Conservation (phyloP, 2,113 vertebrate species). For the Marmota monax region DNA sequence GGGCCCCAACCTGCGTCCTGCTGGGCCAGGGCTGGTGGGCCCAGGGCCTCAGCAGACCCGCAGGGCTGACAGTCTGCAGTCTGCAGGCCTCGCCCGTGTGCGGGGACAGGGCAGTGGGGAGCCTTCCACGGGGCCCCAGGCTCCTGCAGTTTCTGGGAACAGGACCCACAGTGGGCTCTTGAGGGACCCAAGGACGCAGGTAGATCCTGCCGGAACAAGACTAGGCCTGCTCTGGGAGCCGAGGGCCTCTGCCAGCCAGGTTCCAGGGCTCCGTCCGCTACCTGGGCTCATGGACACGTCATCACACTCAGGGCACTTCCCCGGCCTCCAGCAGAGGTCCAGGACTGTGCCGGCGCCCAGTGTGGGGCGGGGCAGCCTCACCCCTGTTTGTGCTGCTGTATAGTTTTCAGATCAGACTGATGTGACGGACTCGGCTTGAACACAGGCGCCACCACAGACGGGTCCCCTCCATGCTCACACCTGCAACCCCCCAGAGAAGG, state of each 20-base stretch:
- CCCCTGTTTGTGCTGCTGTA: too few species aligned
- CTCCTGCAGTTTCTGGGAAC: background rate
- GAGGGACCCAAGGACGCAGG: background rate
- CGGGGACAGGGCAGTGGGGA: background rate
- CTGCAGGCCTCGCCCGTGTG: background rate
- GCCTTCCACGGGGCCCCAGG: background rate
- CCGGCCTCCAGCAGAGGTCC: background rate
- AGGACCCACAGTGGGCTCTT: background rate
- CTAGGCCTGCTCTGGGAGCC: background rate
- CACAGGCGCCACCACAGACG: background rate
- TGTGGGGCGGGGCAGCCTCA: background rate
- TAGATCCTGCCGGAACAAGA: background rate
- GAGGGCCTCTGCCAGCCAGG: background rate
- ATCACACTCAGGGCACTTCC: background rate
- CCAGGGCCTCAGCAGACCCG: too few species aligned
- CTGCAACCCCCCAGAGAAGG: background rate
- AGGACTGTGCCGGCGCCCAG: background rate
- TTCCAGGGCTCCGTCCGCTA: background rate
- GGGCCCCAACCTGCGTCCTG: background rate
- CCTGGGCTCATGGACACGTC: background rate
- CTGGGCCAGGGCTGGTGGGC: fast-evolving
- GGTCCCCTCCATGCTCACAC: background rate
- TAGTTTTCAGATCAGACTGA: background rate
- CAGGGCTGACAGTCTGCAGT: background rate
- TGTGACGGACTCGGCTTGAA: background rate